A percentile compares a stretch with the other conserved stretches of the same genome.
Evolutionary conservation across 2,797 vertebrate genomes (phyloP).

Genomic region (Eutrigla gurnardus): DNA sequence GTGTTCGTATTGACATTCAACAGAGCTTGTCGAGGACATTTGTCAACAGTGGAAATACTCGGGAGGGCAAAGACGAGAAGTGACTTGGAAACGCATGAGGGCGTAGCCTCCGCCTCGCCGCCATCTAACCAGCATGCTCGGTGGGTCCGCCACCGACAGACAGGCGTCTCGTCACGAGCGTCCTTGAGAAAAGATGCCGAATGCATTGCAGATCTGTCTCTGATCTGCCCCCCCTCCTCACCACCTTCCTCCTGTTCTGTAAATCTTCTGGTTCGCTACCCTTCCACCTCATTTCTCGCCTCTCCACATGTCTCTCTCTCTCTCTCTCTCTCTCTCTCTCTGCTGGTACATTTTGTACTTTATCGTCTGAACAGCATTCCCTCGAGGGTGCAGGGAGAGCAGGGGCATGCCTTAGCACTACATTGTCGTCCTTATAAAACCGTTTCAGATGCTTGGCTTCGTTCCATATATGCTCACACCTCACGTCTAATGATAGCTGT

Average conservation of each 20-base stretch:
- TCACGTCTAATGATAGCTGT: conserved; percentile 46
- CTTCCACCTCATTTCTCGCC: conserved; percentile 35
- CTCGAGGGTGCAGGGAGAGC: conserved; percentile 52
- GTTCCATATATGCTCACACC: conserved; percentile 50
- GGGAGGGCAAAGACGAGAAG: conserved; percentile 41
- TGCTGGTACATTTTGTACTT: conserved; percentile 69
- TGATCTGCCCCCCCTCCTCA: conserved; percentile 5
- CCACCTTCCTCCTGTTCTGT: conserved; percentile 9
- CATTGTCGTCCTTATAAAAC: conserved; percentile 50
- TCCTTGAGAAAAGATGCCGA: conserved; percentile 23
- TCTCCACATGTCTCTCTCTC: conserved; percentile 19
- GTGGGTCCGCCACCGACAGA: not conserved
- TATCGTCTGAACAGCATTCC: conserved; percentile 43
- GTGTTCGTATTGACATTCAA: conserved; percentile 76
- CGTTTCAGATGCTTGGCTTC: conserved; percentile 41
- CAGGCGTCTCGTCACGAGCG: not conserved
- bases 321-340: conserved; percentile 6
- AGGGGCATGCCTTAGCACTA: conserved; percentile 47
- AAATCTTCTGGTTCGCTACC: conserved; percentile 12
- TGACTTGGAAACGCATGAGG: not conserved
- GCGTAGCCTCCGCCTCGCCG: not conserved
- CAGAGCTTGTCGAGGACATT: conserved; percentile 52
- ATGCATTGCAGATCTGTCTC: conserved; percentile 4
- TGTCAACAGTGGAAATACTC: conserved; percentile 61
- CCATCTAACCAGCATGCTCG: not conserved